Evolutionary conservation across 35 echinoderm and acorn worm genomes (phyloP), one percentile per base, ranked within the genome.

Genomic region (Nesometra sesokonis): DNA sequence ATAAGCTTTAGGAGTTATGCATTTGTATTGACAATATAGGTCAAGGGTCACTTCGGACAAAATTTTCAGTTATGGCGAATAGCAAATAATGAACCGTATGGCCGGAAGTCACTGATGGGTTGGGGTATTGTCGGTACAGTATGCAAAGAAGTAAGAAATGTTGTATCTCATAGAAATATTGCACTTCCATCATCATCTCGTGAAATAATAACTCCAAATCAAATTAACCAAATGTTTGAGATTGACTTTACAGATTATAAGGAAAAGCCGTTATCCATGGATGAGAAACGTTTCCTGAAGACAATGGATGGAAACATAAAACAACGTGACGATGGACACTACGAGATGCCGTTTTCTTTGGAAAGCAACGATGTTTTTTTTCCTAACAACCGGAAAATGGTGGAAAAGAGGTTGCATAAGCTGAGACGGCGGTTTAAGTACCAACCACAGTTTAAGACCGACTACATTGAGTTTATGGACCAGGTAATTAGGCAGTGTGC

Each of bases 121-220:
- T 92, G 85, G 90, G 90, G 90, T 13, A 76, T 84, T 1, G 80
- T 92, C 37, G 90, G 90, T 19, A 67, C 23, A 0, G 67, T 90
- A 13, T 78, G 82, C 67, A 67, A 35, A 13, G 36, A 33, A 30
- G 0, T 31, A 1, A 33, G 40, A 5, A 33, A 77, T 5, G 27
- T 13, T 13, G n/a, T 13, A 67, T 13, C 52, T n/a, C 13, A n/a
- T n/a, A n/a, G n/a, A n/a, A n/a, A n/a, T n/a, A 13, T 67, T n/a
- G n/a, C 52, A n/a, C 13, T 67, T 13, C 52, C 52, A 67, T 13
- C 52, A n/a, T 13, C 52, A 13, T 13, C n/a, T 13, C n/a, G n/a
- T n/a, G n/a, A n/a, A n/a, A n/a, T n/a, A n/a, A n/a, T 67, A 13
- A 67, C 52, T 67, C 52, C 52, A 67, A 13, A 67, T 13, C 52